Base-by-base conservation (phyloP, 2,888 invertebrate genomes). In the Caenorhabditis wallacei region DNA sequence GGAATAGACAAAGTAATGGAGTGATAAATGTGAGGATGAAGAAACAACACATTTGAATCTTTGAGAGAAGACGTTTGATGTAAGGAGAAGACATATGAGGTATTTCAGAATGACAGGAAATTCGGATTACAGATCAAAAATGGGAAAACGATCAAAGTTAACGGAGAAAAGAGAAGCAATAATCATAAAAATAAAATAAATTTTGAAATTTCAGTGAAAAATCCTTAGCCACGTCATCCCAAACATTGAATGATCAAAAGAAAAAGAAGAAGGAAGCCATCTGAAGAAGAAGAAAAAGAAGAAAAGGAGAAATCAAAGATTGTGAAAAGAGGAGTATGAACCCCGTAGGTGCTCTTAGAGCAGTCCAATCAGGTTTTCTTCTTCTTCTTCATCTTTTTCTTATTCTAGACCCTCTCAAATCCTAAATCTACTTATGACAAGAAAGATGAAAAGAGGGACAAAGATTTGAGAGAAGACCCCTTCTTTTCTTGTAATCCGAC, bases 401-500 rank as follows among this genome's bases (percentile, higher is more conserved):
- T 37, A 10, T 61, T 24, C 43, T 61, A 46, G 30, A 30, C 30
- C 63, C 46, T 43, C 63, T 64, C 51, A 64, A 64, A 64, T 64
- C 68, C 48, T 35, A 76, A 76, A 76, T 76, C 75, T 76, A 76
- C 75, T 76, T 76, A 76, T 76, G 75, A 76, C 59, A 59, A 26
- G 51, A 51, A 68, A 40, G 63, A 78, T 18, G 24, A 30, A 20
- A 30, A 78, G 51, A 78, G n/a, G n/a, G 78, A 76, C 24, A 56
- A 43, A 35, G 40, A 40, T 40, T 40, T 13, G 40, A 40, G 40
- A 40, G 40, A 43, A 35, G 20, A 54, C 48, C 22, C 20, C 43
- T 24, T n/a, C 57, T 46, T 30, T 72, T 51, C 53, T 53, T 63
- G 69, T 70, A 70, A 78, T 78, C 53, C 63, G 68, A 68, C 75